Evolutionary conservation across 2,797 vertebrate species (phyloP).

Genomic region (Neosilurus hyrtlii): DNA sequence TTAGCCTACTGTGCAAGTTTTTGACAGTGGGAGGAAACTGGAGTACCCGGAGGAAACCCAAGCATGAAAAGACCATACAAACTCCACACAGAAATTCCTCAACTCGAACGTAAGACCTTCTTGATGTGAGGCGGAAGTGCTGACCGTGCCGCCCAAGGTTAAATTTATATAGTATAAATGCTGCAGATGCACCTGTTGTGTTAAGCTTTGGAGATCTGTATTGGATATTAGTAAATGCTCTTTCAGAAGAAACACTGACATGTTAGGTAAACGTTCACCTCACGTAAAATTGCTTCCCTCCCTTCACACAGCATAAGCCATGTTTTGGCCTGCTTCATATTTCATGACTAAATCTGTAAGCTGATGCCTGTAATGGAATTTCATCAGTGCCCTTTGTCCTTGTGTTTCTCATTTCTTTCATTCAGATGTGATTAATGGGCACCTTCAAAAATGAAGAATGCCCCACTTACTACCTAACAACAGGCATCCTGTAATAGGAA

Average conservation of each 20-base stretch:
- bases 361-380: slow-evolving; percentile 43
- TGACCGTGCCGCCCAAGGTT: background rate
- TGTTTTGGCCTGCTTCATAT: slow-evolving; percentile 34
- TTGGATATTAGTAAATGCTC: slow-evolving; percentile 3
- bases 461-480: slow-evolving; percentile 44
- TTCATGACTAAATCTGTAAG: slow-evolving; percentile 41
- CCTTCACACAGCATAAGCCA: slow-evolving; percentile 1
- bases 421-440: slow-evolving; percentile 40
- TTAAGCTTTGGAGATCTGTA: background rate
- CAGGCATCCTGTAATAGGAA: slow-evolving; percentile 44
- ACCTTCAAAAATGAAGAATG: slow-evolving; percentile 43
- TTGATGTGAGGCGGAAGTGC: too few species aligned
- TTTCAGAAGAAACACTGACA: slow-evolving; percentile 23
- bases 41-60: too few species aligned
- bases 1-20: too few species aligned
- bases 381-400: slow-evolving; percentile 40
- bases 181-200: background rate
- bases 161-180: background rate
- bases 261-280: slow-evolving; percentile 5
- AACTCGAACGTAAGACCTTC: too few species aligned
- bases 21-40: too few species aligned
- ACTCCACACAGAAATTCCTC: too few species aligned
- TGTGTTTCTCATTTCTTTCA: slow-evolving; percentile 39
- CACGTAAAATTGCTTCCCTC: background rate
- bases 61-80: too few species aligned